Conservation (phyloP, 2,113 vertebrate genomes). For the Rhombomys opimus region DNA sequence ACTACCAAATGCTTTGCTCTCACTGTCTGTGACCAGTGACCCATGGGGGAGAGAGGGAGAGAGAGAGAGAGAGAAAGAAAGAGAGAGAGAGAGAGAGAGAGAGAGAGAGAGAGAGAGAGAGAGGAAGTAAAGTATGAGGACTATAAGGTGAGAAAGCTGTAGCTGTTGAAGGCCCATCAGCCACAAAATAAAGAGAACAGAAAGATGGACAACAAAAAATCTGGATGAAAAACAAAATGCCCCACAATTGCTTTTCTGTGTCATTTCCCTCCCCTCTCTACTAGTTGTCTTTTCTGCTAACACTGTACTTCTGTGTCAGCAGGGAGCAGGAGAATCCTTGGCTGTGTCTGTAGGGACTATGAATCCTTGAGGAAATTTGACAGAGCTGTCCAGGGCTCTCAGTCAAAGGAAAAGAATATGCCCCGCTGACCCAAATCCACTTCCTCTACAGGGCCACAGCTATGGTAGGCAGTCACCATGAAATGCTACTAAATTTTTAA, state of each 20-base stretch:
- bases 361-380: not conserved
- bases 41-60: accelerated
- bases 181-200: not conserved
- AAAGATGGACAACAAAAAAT: not conserved
- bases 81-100: not conserved
- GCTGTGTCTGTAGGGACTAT: not conserved
- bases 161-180: accelerated
- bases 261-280: not conserved
- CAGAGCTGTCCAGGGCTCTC: not conserved
- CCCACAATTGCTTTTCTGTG: not conserved
- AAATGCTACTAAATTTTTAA: not conserved
- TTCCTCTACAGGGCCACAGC: not conserved
- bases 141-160: not conserved
- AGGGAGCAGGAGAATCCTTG: accelerated
- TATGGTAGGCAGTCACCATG: not conserved
- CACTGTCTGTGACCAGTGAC: too few species aligned
- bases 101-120: not conserved
- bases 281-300: not conserved
- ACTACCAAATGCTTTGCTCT: not conserved
- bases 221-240: not conserved
- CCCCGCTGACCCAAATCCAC: not conserved
- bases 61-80: not conserved
- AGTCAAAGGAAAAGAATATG: not conserved
- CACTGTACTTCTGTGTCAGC: too few species aligned
- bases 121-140: too few species aligned